Evolutionary conservation across 2,888 invertebrate genomes (phyloP).

Genomic region (Hybos culiciformis): DNA sequence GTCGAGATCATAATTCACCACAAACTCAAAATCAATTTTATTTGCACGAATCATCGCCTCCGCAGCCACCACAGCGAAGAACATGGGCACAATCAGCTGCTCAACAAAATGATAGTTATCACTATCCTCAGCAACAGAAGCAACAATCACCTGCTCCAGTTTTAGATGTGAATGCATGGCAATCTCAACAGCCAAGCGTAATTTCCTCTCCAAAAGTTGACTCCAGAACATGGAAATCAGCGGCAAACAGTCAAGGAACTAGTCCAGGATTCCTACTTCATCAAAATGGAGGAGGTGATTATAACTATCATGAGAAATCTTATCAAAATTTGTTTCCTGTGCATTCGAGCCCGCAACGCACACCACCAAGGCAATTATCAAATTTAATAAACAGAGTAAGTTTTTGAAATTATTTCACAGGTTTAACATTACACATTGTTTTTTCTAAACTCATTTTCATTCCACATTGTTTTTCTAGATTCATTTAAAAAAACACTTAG

Average conservation of each 20-base stretch:
- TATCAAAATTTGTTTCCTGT: conserved; percentile 31
- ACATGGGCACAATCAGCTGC: conserved; percentile 52
- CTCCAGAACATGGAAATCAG: conserved; percentile 32
- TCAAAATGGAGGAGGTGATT: conserved; percentile 52
- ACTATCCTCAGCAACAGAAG: conserved; percentile 22
- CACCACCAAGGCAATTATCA: conserved; percentile 47
- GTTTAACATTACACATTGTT: no score
- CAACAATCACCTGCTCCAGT: conserved; percentile 27
- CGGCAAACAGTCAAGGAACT: conserved; percentile 16
- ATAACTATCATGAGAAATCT: conserved; percentile 41
- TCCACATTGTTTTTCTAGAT: no score
- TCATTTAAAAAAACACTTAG: no score
- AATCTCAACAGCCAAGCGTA: conserved; percentile 26
- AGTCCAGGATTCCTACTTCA: conserved; percentile 46
- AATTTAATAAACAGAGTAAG: no score
- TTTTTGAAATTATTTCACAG: no score
- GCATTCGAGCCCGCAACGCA: conserved; percentile 50
- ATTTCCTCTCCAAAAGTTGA: conserved; percentile 21
- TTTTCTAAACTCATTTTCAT: no score
- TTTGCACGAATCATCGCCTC: conserved; percentile 51
- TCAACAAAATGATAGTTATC: conserved; percentile 15
- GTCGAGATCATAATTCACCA: conserved; percentile 24
- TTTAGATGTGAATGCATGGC: conserved; percentile 33
- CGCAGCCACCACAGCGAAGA: conserved; percentile 42
- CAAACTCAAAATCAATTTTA: conserved; percentile 57